phyloP scores from a whole-genome alignment of 1,140 invertebrate genomes.

The Diploscapter pachys region DNA sequence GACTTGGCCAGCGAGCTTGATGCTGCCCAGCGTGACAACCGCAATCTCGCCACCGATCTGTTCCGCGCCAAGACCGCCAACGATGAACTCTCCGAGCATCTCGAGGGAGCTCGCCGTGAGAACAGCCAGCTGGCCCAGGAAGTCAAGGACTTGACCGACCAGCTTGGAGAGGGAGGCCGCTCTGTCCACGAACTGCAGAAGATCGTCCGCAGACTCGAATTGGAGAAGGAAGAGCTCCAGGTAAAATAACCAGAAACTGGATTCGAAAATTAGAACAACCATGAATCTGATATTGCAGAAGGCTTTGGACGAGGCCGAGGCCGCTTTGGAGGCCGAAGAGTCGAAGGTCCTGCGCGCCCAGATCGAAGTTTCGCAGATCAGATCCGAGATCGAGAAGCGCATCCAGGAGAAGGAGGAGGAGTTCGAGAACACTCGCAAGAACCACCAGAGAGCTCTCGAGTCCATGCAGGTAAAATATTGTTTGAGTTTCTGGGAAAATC shows the following conservation, averaged over 20 bases:
- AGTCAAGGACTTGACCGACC: constrained; percentile 97
- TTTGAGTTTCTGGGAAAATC: no score
- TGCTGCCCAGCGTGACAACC: constrained; percentile 93
- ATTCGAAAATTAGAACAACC: no score
- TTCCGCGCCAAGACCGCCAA: constrained; percentile 97
- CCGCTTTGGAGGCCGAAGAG: constrained; percentile 96
- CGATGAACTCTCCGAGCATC: constrained; percentile 81
- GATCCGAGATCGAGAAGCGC: constrained; percentile 96
- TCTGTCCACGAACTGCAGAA: constrained; percentile 96
- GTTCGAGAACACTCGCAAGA: constrained; percentile 99
- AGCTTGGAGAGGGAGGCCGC: constrained; percentile 91
- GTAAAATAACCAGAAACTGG: no score
- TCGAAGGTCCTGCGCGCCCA: constrained; percentile 92
- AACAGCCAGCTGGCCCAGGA: constrained; percentile 76
- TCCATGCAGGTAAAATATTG: constrained; percentile 70
- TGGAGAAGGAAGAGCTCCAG: constrained; percentile 97
- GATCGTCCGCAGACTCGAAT: constrained; percentile 86
- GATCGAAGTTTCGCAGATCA: constrained; percentile 90
- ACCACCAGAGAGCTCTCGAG: constrained; percentile 96
- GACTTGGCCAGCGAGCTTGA: constrained; percentile 94
- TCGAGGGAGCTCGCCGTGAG: constrained; percentile 93
- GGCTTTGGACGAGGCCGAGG: constrained; percentile 88
- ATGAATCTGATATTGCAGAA: constrained; percentile 63
- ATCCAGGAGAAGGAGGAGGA: constrained; percentile 99
- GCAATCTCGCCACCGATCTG: constrained; percentile 97